Evolutionary conservation across 1,140 invertebrate genomes (phyloP).

Genomic region (Cepaea nemoralis): DNA sequence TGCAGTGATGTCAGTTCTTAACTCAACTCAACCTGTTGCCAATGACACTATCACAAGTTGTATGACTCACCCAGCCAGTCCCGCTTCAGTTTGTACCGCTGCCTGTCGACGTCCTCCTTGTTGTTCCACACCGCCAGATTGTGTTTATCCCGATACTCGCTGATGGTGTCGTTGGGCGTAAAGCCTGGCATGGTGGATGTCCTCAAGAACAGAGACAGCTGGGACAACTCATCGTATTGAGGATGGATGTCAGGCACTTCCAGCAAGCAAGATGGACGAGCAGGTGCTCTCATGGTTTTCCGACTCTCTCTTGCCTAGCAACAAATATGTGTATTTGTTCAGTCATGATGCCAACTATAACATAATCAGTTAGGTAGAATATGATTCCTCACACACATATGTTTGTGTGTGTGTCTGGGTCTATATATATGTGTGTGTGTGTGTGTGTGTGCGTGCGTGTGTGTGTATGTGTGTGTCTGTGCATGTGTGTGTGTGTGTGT

Average conservation of each 20-base stretch:
- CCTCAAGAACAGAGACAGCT: conserved; percentile 24
- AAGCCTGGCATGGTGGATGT: conserved; percentile 37
- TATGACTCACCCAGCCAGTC: conserved; percentile 38
- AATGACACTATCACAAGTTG: neutral
- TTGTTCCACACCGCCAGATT: conserved; percentile 37
- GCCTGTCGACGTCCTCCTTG: conserved; percentile 8
- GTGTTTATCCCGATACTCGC: neutral
- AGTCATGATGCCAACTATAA: no score
- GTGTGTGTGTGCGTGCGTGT: no score
- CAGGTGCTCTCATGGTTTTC: conserved; percentile 25
- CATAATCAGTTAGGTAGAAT: no score
- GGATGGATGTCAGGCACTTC: neutral
- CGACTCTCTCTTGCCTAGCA: neutral
- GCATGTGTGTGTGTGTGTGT: no score
- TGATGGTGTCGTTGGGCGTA: conserved; percentile 14
- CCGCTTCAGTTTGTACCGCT: conserved; percentile 29
- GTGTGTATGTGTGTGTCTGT: no score
- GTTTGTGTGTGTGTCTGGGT: no score
- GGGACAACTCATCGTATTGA: conserved; percentile 7
- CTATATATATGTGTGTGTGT: no score
- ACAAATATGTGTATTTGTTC: no score
- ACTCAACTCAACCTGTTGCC: neutral
- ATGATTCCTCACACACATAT: no score
- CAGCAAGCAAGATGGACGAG: conserved; percentile 25
- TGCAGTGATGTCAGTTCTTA: no score